Conservation (phyloP, 2,113 vertebrate species). For the Seriola quinqueradiata region DNA sequence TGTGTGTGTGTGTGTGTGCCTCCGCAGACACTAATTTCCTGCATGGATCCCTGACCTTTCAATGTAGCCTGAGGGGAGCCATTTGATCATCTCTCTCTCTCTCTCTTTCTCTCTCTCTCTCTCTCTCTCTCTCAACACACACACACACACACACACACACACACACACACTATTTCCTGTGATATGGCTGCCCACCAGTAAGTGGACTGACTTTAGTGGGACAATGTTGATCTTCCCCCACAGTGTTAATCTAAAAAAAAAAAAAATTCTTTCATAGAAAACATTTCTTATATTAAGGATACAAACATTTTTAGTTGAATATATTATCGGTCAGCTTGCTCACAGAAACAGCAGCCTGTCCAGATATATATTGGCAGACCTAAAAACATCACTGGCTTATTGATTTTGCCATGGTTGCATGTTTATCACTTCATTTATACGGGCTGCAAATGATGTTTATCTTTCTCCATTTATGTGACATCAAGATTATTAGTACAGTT, state of each 20-base stretch:
- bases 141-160: conserved; percentile 43
- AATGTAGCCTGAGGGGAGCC: conserved; percentile 73
- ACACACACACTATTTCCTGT: conserved; percentile 67
- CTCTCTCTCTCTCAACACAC: not conserved
- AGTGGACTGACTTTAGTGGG: conserved; percentile 48
- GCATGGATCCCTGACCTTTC: conserved; percentile 82
- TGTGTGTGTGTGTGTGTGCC: conserved; percentile 49
- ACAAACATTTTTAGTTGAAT: not conserved
- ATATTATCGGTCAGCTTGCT: not conserved
- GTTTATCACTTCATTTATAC: conserved; percentile 1
- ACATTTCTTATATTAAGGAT: not conserved
- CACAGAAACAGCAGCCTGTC: not conserved
- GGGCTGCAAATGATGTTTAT: not conserved
- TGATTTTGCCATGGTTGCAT: not conserved
- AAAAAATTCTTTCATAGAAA: not conserved
- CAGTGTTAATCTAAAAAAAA: not conserved
- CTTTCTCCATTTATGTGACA: not conserved
- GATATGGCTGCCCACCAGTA: conserved; percentile 63
- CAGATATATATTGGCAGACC: not conserved
- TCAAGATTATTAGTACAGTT: not conserved
- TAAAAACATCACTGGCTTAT: not conserved
- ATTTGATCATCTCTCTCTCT: conserved; percentile 69
- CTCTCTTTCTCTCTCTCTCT: too few species aligned
- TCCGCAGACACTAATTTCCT: conserved; percentile 85
- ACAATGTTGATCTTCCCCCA: conserved; percentile 11